A percentile compares a stretch with the other conserved stretches of the same genome.
These are phyloP conservation scores for Drosophila melanica DNA, from an alignment of 1,140 invertebrate species.

Conservation along the genomic window DNA sequence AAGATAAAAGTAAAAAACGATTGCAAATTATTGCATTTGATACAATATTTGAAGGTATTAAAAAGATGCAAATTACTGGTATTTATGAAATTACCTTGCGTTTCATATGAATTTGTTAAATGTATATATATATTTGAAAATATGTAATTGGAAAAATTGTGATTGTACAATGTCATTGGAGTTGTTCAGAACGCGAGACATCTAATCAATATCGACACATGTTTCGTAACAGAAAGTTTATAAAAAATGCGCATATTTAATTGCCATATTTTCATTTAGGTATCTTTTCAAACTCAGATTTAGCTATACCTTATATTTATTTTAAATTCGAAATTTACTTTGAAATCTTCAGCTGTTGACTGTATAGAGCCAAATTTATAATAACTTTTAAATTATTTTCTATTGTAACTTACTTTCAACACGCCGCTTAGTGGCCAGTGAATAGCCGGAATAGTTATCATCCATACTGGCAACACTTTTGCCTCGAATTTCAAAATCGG, in stretches of 20 bases:
- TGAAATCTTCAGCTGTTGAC: too few species aligned
- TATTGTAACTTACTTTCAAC: conserved; percentile 76
- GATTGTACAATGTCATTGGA: background rate
- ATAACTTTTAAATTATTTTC: background rate
- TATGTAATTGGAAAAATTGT: background rate
- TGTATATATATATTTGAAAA: background rate
- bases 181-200: conserved; percentile 14
- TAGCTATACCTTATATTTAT: too few species aligned
- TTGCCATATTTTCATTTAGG: too few species aligned
- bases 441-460: conserved; percentile 81
- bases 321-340: too few species aligned
- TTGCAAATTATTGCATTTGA: too few species aligned
- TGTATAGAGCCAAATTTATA: background rate
- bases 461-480: conserved; percentile 79
- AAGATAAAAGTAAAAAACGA: too few species aligned
- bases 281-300: too few species aligned
- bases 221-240: background rate
- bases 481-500: conserved; percentile 68
- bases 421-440: conserved; percentile 64
- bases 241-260: too few species aligned
- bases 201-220: conserved; percentile 32
- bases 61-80: background rate
- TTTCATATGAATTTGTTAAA: background rate
- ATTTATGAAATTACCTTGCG: background rate
- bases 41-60: background rate